These are phyloP conservation scores for Drosophila fungiperda DNA, from an alignment of 2,888 invertebrate genomes.

Conservation along the genomic window DNA sequence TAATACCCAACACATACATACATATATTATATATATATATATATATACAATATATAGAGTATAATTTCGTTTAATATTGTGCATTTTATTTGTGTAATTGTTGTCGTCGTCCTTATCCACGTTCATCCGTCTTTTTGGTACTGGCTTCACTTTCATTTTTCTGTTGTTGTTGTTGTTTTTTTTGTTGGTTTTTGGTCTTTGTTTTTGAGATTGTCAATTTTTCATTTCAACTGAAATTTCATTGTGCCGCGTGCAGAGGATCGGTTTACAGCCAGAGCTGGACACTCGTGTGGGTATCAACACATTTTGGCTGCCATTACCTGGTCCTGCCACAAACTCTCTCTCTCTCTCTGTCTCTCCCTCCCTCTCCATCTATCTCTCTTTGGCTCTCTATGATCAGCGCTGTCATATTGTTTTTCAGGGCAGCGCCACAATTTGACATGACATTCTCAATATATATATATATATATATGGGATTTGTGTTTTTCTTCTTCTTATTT, in stretches of 20 bases:
- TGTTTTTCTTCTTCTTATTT: constrained; percentile 9
- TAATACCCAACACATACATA: background rate
- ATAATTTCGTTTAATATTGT: constrained; percentile 79
- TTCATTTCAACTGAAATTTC: constrained; percentile 70
- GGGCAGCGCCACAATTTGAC: constrained; percentile 73
- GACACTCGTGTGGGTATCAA: constrained; percentile 41
- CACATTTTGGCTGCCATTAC: constrained; percentile 37
- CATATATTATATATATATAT: constrained; percentile 12
- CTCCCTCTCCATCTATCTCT: constrained; percentile 5
- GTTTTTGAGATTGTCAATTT: constrained; percentile 41
- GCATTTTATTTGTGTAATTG: constrained; percentile 79
- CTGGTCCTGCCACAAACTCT: constrained; percentile 12
- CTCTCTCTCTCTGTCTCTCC: background rate
- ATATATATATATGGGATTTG: background rate
- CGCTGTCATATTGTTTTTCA: constrained; percentile 57
- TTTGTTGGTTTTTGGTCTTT: background rate
- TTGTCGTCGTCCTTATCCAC: constrained; percentile 64
- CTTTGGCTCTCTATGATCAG: constrained; percentile 16
- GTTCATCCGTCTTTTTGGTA: constrained; percentile 43
- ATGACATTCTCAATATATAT: constrained; percentile 62
- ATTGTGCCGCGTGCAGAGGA: constrained; percentile 57
- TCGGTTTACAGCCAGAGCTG: constrained; percentile 52
- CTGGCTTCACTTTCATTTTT: constrained; percentile 71
- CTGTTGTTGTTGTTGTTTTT: background rate
- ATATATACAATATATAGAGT: constrained; percentile 40